Evolutionary conservation across 2,797 vertebrate genomes (phyloP).

Genomic region (Leucoraja ocellata): DNA sequence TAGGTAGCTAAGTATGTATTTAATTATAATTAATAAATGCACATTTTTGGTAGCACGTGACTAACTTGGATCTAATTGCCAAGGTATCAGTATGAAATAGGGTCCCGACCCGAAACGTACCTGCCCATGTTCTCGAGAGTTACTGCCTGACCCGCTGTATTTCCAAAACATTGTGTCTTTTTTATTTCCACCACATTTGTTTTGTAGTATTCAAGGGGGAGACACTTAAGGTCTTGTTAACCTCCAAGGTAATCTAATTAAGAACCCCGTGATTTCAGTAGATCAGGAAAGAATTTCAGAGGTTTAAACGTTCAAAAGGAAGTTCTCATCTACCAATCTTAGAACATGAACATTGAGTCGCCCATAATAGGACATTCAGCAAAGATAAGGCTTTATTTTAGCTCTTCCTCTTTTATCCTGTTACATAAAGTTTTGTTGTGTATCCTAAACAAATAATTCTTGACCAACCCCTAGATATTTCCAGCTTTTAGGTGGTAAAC

Average conservation of each 20-base stretch:
- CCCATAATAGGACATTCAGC: not conserved
- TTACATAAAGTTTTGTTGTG: not conserved
- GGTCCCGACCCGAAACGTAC: no score
- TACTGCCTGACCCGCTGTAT: no score
- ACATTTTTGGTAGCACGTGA: not conserved
- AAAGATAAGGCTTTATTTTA: not conserved
- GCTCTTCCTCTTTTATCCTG: not conserved
- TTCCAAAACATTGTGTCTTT: no score
- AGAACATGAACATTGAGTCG: not conserved
- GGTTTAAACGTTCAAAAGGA: not conserved
- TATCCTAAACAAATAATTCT: not conserved
- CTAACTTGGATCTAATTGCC: conserved; percentile 18
- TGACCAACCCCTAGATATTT: no score
- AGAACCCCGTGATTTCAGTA: not conserved
- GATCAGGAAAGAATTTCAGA: not conserved
- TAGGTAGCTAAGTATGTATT: not conserved
- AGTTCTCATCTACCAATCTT: no score
- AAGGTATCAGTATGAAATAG: not conserved
- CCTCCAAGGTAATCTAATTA: not conserved
- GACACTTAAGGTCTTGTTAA: not conserved
- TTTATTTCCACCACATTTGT: not conserved
- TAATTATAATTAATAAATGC: not conserved
- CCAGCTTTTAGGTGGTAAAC: no score
- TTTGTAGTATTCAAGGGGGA: not conserved
- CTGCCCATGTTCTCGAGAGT: no score